Base-by-base conservation (phyloP, 2,113 vertebrate genomes). In the Pyrgilauda ruficollis region DNA sequence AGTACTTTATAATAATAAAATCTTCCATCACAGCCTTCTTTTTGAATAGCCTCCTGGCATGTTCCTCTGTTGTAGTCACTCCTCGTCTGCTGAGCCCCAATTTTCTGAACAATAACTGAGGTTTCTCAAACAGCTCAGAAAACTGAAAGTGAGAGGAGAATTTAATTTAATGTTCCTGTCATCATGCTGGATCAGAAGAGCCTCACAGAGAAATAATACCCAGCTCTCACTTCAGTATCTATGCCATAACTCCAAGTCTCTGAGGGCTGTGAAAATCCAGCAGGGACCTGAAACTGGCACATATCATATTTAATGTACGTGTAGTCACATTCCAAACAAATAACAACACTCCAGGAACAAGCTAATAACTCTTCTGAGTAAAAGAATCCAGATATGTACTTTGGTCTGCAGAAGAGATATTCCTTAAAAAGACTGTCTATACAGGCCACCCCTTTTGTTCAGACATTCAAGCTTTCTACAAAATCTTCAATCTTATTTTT, bases 1-100 rank as follows among this genome's bases (percentile, higher is more conserved):
- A 93, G 35, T 46, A 64, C 27, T n/a, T 83, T n/a, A 58, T 28
- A 89, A 77, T 41, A 91, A 77, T 73, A 90, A 93, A 96, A 62
- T 20, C 17, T 30, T 81, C 41, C 63, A 26, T 88, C 56, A 23
- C 61, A 61, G 8, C 11, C 22, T 39, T 49, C 43, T 41, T 91
- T 89, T 68, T 15, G 24, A 80, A 85, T 79, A 16, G 87, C 41
- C 50, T 55, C 11, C n/a, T 81, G 46, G 26, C 67, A 80, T 20
- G 26, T 83, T 76, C 37, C 26, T 81, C 49, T 79, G 16, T 84
- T 79, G 35, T 49, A n/a, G 33, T 30, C 11, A 6, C 77, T 92
- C 21, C 31, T 81, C 73, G 61, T 77, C 74, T 72, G 17, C 77
- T 50, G 53, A 80, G 58, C 77, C 44, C 39, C 27, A 52, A 6